phyloP scores from a whole-genome alignment of 2,113 vertebrate genomes.

The Struthio camelus region DNA sequence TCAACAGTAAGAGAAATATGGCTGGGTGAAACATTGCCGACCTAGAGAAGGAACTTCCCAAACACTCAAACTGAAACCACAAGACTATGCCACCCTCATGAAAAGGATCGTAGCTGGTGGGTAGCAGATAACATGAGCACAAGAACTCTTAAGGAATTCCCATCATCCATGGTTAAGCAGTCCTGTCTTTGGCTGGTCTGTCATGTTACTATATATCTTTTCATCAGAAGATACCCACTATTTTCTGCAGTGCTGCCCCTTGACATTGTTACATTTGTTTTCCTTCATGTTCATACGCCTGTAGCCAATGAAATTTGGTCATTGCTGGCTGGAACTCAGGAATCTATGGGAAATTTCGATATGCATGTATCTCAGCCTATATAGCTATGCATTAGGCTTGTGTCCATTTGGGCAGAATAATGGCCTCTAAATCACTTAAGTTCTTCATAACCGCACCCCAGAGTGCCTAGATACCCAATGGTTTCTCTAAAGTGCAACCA shows the following conservation, averaged over 20 bases:
- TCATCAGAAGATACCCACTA: neutral
- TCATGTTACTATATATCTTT: neutral
- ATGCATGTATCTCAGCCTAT: neutral
- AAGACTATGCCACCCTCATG: neutral
- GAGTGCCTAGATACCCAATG: neutral
- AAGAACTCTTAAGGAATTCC: neutral
- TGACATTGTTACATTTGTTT: neutral
- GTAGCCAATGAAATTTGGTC: neutral
- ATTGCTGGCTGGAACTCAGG: neutral
- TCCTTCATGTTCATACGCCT: neutral
- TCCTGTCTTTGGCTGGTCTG: neutral
- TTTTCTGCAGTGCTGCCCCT: neutral
- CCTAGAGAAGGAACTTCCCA: neutral
- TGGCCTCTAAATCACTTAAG: neutral
- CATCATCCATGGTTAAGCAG: neutral
- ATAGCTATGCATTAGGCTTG: no score
- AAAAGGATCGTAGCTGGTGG: conserved; percentile 2
- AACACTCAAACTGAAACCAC: neutral
- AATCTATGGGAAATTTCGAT: neutral
- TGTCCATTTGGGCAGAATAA: neutral
- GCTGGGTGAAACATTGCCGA: neutral
- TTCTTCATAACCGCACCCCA: neutral
- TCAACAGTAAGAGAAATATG: neutral
- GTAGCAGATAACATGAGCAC: neutral
- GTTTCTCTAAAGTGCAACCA: neutral